A percentile compares a stretch with the other conserved stretches of the same genome.
phyloP scores from a whole-genome alignment of 2,888 invertebrate species.

The Drosophila yooni region DNA sequence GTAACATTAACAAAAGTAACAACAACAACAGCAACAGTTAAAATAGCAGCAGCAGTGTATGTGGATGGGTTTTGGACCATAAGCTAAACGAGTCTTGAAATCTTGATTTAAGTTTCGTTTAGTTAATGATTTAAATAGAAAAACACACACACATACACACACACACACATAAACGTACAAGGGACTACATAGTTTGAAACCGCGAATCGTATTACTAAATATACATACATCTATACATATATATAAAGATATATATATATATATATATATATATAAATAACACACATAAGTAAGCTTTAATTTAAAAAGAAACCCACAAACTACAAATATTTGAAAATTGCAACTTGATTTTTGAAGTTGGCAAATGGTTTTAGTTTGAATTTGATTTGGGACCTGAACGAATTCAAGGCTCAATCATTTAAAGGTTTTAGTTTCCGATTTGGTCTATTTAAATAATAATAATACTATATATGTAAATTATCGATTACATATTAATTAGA shows the following conservation, averaged over 20 bases:
- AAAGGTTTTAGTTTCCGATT: constrained; percentile 45
- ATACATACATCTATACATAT: constrained; percentile 60
- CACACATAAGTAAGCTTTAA: constrained; percentile 58
- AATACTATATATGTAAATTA: constrained; percentile 52
- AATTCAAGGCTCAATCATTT: constrained; percentile 21
- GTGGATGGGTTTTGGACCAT: not conserved
- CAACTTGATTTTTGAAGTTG: constrained; percentile 48
- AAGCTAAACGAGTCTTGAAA: constrained; percentile 12
- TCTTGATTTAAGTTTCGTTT: constrained; percentile 47
- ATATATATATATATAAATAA: constrained; percentile 29
- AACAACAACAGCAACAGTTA: constrained; percentile 23
- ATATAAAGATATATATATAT: constrained; percentile 44
- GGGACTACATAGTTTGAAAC: constrained; percentile 82
- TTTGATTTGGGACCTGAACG: constrained; percentile 29
- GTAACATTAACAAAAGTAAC: constrained; percentile 29
- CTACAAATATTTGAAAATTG: constrained; percentile 27
- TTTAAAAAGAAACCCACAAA: constrained; percentile 49
- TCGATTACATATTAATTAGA: constrained; percentile 50
- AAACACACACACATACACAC: constrained; percentile 31
- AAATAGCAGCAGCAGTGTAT: constrained; percentile 16
- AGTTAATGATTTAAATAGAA: constrained; percentile 45
- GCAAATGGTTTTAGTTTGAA: constrained; percentile 31
- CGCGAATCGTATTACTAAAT: constrained; percentile 83
- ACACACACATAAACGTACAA: constrained; percentile 76
- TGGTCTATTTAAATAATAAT: constrained; percentile 35